These are phyloP conservation scores for Hydropsyche tenuis DNA, from an alignment of 1,140 invertebrate genomes.

Conservation along the genomic window DNA sequence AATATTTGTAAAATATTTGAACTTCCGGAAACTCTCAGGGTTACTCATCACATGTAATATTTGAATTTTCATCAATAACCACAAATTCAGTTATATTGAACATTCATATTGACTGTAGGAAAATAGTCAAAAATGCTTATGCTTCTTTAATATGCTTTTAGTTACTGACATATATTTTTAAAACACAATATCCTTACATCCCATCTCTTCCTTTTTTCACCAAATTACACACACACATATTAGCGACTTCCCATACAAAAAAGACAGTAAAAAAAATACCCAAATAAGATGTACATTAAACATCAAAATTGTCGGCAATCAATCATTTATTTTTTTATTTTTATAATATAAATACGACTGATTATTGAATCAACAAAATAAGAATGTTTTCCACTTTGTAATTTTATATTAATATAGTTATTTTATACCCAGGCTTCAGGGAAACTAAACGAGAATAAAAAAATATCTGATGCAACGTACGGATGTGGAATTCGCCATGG, in stretches of 20 bases:
- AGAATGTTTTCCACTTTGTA: not conserved
- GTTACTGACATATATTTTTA: not conserved
- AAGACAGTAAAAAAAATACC: too few relatives aligned
- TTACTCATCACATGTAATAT: too few relatives aligned
- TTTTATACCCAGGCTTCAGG: constrained; percentile 45
- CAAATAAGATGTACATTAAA: too few relatives aligned
- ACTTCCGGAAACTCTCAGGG: not conserved
- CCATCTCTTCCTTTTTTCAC: too few relatives aligned
- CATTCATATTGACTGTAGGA: constrained; percentile 4
- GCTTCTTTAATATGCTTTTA: constrained; percentile 23
- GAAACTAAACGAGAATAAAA: constrained; percentile 45
- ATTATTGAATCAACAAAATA: too few relatives aligned
- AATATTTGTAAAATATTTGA: constrained; percentile 21
- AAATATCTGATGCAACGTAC: constrained; percentile 35
- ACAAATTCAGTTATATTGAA: not conserved
- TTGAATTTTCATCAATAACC: too few relatives aligned
- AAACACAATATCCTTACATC: not conserved
- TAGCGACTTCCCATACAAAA: too few relatives aligned
- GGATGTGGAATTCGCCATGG: constrained; percentile 32
- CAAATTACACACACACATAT: too few relatives aligned
- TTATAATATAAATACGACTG: too few relatives aligned
- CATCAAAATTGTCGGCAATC: too few relatives aligned
- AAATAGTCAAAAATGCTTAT: not conserved
- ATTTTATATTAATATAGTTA: not conserved
- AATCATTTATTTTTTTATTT: too few relatives aligned